These are phyloP conservation scores for Chymomyza fuscimana DNA, from an alignment of 2,888 invertebrate genomes.

Conservation along the genomic window DNA sequence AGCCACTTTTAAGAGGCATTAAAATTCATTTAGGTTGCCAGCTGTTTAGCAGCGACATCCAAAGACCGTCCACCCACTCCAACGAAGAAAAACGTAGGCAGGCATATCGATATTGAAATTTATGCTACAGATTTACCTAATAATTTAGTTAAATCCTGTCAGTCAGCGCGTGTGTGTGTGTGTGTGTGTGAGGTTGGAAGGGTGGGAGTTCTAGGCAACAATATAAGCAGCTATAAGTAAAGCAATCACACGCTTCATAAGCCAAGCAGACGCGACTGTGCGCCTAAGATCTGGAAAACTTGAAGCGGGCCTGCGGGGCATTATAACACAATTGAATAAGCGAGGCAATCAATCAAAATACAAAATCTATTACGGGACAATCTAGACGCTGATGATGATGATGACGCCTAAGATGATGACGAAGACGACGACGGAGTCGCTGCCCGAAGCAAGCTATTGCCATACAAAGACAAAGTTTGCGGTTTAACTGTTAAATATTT, in stretches of 20 bases:
- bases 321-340: conserved; percentile 68
- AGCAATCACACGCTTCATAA: conserved; percentile 73
- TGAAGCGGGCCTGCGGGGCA: background rate
- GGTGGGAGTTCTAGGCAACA: background rate
- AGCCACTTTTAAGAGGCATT: conserved; percentile 62
- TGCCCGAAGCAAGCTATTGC: background rate
- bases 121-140: conserved; percentile 70
- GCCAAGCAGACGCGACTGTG: conserved; percentile 56
- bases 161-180: conserved; percentile 26
- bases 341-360: conserved; percentile 75
- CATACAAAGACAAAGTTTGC: background rate
- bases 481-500: conserved; percentile 3
- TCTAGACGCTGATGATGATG: conserved; percentile 28
- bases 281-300: conserved; percentile 1
- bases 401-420: conserved; percentile 28
- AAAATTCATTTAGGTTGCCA: conserved; percentile 67
- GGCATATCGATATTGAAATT: conserved; percentile 69
- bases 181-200: no score
- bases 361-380: conserved; percentile 68
- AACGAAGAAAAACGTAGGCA: background rate
- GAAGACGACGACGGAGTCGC: conserved; percentile 13
- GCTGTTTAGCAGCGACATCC: conserved; percentile 31
- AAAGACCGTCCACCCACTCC: no score
- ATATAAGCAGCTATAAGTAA: conserved; percentile 64
- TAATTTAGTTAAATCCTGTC: conserved; percentile 69